phyloP scores from a whole-genome alignment of 2,888 invertebrate species.

The Nesidiocoris tenuis region DNA sequence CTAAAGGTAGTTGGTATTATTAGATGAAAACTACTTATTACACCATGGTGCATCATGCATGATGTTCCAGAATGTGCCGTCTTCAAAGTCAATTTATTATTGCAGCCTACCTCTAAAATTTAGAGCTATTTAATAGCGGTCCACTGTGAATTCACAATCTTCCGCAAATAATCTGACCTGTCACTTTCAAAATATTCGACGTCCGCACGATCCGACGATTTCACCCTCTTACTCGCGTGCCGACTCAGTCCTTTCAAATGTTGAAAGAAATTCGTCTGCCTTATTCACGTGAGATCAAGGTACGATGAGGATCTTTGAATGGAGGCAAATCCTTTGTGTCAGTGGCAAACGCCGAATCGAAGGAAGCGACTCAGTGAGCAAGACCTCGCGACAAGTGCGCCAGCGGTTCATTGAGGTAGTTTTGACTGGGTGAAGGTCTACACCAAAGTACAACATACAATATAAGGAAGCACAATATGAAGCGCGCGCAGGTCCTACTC shows the following conservation, averaged over 20 bases:
- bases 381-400: constrained; percentile 30
- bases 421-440: constrained; percentile 17
- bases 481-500: constrained; percentile 35
- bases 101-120: too few species aligned
- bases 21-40: too few species aligned
- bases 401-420: constrained; percentile 35
- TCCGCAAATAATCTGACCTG: too few species aligned
- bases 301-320: not conserved
- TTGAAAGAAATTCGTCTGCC: not conserved
- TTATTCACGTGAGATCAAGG: too few species aligned
- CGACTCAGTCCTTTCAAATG: not conserved
- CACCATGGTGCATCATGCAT: too few species aligned
- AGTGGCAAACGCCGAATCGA: not conserved
- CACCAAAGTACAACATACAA: constrained; percentile 18
- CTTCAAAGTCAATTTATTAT: too few species aligned
- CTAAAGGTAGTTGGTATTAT: too few species aligned
- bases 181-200: too few species aligned
- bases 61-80: too few species aligned
- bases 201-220: not conserved
- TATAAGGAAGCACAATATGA: constrained; percentile 30
- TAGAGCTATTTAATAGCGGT: too few species aligned
- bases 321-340: not conserved
- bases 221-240: not conserved
- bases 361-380: not conserved
- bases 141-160: too few species aligned